Conservation (phyloP, 1,140 invertebrate species). For the Mizuhopecten yessoensis region DNA sequence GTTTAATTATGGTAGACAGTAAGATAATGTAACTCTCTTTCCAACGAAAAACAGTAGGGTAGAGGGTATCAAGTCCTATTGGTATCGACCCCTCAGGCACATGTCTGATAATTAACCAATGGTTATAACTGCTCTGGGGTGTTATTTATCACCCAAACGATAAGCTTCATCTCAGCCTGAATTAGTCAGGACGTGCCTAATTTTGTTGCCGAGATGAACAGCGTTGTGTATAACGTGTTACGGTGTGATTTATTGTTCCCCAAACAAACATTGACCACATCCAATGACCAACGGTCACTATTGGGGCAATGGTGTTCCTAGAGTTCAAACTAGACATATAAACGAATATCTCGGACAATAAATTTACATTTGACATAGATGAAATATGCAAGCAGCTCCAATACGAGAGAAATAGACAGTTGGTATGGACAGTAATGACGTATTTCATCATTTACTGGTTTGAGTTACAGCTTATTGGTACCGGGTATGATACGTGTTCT, state of each 20-base stretch:
- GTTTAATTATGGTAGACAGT: neutral
- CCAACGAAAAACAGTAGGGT: too few relatives aligned
- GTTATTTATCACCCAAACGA: neutral
- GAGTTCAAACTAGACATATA: neutral
- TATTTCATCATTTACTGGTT: neutral
- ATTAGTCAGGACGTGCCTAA: neutral
- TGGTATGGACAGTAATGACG: neutral
- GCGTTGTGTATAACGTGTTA: neutral
- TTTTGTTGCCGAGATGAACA: neutral
- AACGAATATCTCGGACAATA: neutral
- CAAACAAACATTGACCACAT: neutral
- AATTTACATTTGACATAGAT: neutral
- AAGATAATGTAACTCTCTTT: too few relatives aligned
- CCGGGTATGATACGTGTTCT: neutral
- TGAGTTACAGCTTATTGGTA: neutral
- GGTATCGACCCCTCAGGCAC: neutral
- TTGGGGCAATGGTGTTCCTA: neutral
- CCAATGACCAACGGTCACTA: slow-evolving; percentile 1
- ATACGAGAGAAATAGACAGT: neutral
- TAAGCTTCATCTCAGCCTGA: neutral
- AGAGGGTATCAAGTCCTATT: neutral
- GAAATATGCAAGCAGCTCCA: neutral
- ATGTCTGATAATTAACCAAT: neutral
- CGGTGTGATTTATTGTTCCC: neutral
- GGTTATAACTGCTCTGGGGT: neutral